Base-by-base conservation (phyloP, 2,888 invertebrate species). In the Erebia aethiops region DNA sequence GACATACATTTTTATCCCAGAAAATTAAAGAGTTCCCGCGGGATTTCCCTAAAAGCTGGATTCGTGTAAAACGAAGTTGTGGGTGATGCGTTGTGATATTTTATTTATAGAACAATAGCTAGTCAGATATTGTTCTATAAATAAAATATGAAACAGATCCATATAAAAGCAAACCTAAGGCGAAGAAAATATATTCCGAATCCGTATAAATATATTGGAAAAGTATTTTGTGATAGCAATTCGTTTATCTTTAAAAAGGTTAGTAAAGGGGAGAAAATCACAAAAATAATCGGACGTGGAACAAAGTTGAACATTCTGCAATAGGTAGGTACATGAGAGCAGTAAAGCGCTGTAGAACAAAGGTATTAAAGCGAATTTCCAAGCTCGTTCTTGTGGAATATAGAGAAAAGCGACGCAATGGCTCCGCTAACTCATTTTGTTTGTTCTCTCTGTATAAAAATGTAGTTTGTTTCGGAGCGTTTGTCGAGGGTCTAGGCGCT, bases 341-440 rank as follows among this genome's bases (percentile, higher is more conserved):
- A 83, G 85, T 88, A 90, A 87, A 90, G 87, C 88, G 86, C 82
- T 90, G 89, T 88, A 87, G 89, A 91, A 91, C 90, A 91, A 91
- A 89, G 90, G 89, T 90, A 90, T 92, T 91, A 91, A 91, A 91
- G 88, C 86, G 87, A 91, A 91, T 91, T 90, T 91, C 87, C 87
- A 85, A 89, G 90, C 91, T 87, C 84, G 83, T 81, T 85, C 83
- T 84, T 81, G 81, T 83, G 84, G 81, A 85, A 87, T 85, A 87
- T 84, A 82, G 84, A 83, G 85, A 83, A 87, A 87, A 88, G 86
- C 88, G 87, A 85, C 85, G 87, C 84, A 86, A 84, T 87, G 83
- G 87, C 85, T 86, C 84, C 84, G 83, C 87, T 89, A 90, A 89
- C 88, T 90, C 87, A 89, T 90, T 91, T 89, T 88, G 88, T 92